Evolutionary conservation across 2,888 invertebrate species (phyloP).

Genomic region (Thelaira solivaga): DNA sequence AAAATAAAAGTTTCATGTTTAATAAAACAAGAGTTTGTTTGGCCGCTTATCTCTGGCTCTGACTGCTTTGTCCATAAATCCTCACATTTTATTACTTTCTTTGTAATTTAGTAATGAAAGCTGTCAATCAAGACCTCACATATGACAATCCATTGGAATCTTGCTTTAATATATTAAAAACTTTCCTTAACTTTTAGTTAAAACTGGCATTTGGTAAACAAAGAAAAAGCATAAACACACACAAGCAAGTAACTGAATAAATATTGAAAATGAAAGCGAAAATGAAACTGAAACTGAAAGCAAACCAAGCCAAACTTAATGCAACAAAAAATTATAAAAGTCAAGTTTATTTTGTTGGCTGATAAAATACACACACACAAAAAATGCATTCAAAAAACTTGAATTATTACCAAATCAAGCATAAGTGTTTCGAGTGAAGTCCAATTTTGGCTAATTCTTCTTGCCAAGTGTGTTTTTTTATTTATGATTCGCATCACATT

Average conservation of each 20-base stretch:
- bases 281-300: too few species aligned
- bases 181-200: constrained; percentile 55
- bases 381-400: constrained; percentile 16
- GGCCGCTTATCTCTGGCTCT: background rate
- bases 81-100: constrained; percentile 28
- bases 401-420: constrained; percentile 38
- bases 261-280: constrained; percentile 30
- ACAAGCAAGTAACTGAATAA: background rate
- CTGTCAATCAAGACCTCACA: constrained; percentile 71
- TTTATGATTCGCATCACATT: background rate
- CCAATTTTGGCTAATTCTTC: background rate
- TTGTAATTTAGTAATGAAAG: constrained; percentile 69
- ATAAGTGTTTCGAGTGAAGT: background rate
- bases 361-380: too few species aligned
- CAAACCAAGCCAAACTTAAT: constrained; percentile 17
- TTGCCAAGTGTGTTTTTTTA: background rate
- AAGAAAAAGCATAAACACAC: background rate
- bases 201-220: constrained; percentile 23
- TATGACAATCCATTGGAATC: constrained; percentile 59
- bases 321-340: constrained; percentile 41
- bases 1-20: background rate
- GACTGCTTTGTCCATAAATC: background rate
- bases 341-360: constrained; percentile 49
- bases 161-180: constrained; percentile 46
- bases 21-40: constrained; percentile 12